Percentiles rank a stretch among this genome's conserved stretches.
Conservation (phyloP, 2,113 vertebrate species). For the Phycodurus eques region DNA sequence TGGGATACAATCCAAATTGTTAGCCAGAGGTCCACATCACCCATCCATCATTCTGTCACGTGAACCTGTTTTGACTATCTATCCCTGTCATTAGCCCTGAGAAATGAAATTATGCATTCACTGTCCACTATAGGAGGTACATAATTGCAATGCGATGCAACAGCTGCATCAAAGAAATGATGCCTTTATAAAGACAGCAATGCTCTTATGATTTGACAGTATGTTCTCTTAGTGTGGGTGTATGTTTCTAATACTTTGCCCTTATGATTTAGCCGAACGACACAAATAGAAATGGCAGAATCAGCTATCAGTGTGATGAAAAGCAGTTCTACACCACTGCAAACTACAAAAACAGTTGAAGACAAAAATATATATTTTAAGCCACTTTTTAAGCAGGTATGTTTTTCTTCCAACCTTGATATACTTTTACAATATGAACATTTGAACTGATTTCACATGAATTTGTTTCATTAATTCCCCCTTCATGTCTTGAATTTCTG, state of each 20-base stretch:
- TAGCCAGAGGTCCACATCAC: not conserved
- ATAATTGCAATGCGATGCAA: not conserved
- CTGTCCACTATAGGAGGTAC: not conserved
- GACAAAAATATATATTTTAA: not conserved
- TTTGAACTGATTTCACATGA: not conserved
- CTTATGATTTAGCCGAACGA: not conserved
- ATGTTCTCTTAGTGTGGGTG: not conserved
- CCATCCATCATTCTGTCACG: constrained; percentile 1
- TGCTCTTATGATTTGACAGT: not conserved
- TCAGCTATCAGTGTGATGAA: not conserved
- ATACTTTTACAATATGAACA: not conserved
- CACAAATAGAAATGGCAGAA: not conserved
- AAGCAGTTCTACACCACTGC: not conserved
- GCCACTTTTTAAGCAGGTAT: not conserved
- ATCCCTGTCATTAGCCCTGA: not conserved
- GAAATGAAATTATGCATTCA: not conserved
- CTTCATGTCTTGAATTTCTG: not conserved
- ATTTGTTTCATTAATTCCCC: not conserved
- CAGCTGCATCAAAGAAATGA: not conserved
- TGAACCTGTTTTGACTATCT: constrained; percentile 11
- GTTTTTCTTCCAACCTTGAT: not conserved
- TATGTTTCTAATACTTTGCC: not conserved
- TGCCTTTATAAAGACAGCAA: not conserved
- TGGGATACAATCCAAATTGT: constrained; percentile 1
- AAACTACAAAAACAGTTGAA: not conserved